A percentile compares a stretch with the other conserved stretches of the same genome.
phyloP scores from a whole-genome alignment of 2,888 invertebrate genomes.

The Idaea dimidiata region DNA sequence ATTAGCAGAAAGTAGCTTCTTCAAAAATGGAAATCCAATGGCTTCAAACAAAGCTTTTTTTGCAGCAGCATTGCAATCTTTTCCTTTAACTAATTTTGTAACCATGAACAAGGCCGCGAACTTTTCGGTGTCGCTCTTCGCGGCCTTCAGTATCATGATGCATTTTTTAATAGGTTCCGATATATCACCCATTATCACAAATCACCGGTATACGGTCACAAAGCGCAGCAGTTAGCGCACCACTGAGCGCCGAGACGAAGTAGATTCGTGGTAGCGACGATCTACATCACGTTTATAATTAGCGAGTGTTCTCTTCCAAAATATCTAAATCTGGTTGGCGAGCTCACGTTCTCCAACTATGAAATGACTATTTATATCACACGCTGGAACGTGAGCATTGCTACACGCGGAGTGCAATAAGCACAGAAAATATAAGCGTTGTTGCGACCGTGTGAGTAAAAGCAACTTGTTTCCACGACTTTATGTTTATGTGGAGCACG shows the following conservation, averaged over 20 bases:
- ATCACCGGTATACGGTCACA: constrained; percentile 60
- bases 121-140: constrained; percentile 93
- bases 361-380: constrained; percentile 74
- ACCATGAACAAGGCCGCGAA: constrained; percentile 96
- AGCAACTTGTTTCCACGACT: too few relatives aligned
- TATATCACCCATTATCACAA: constrained; percentile 80
- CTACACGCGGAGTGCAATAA: constrained; percentile 62
- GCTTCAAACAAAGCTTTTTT: constrained; percentile 92
- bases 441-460: constrained; percentile 14
- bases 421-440: constrained; percentile 32
- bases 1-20: constrained; percentile 87
- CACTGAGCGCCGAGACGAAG: constrained; percentile 67
- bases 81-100: constrained; percentile 92
- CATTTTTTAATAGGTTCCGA: constrained; percentile 93
- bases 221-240: constrained; percentile 70
- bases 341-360: constrained; percentile 80
- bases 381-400: constrained; percentile 71
- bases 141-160: constrained; percentile 88
- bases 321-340: constrained; percentile 80
- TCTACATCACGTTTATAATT: constrained; percentile 80
- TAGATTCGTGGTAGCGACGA: constrained; percentile 63
- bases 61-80: constrained; percentile 88
- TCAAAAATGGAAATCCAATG: constrained; percentile 92
- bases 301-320: constrained; percentile 78
- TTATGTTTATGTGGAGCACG: constrained; percentile 22